Base-by-base conservation (phyloP, 2,113 vertebrate species). In the Mellivora capensis region DNA sequence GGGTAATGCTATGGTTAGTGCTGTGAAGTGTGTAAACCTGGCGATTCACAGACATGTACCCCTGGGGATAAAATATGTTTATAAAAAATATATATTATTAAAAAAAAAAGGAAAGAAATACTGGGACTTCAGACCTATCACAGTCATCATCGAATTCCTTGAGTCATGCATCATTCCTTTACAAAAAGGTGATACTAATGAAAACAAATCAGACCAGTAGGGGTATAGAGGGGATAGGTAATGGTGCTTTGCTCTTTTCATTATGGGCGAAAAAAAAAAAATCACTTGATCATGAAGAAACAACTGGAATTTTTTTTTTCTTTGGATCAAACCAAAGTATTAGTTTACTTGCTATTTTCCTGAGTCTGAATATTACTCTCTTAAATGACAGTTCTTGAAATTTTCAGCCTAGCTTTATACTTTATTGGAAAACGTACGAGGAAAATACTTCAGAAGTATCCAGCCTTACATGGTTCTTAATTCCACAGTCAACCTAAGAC, bases 271-370 rank as follows among this genome's bases (percentile, higher is more conserved):
- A 23, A 61, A 85, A 64, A 54, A 64, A 54, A 8, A 89, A 8
- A 89, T 89, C 17, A 67, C 44, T 94, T 54, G 2, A 47, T 37
- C 21, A 83, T 79, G 17, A 89, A 79, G n/a, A 88, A 89, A 4
- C 11, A 93, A 87, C 37, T 61, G 61, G 52, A 79, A 1, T 61
- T 6, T 31, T 31, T 31, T 31, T 61, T 29, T 61, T 61, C 13
- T 14, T 39, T 71, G 42, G 20, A 44, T 64, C 7, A 94, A 71
- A 71, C 7, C 14, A 42, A 96, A 8, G 4, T 79, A 39, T 84
- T 91, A 10, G 27, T 59, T 95, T 92, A 39, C 21, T 20, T 92
- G 76, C 31, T 39, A 12, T 62, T 98, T 96, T 91, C 90, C 80
- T 80, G 61, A 74, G 20, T 54, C 31, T 97, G 21, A 74, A 67